Evolutionary conservation across 1,140 invertebrate species (phyloP), one percentile per base, ranked within the genome.

Genomic region (Ips typographus): DNA sequence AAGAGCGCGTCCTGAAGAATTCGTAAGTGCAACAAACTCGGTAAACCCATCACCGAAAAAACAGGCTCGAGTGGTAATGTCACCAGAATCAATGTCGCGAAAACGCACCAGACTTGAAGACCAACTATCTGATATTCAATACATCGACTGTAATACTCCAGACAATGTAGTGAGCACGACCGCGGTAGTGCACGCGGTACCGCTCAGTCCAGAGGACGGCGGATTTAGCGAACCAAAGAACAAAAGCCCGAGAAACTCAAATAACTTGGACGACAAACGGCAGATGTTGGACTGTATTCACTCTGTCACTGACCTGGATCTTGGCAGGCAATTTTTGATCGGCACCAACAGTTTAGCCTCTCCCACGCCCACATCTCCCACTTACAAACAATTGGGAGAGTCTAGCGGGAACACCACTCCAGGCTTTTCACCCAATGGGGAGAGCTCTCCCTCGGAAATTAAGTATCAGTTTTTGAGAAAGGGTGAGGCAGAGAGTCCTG

Each of bases 111-210:
- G 86, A 41, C 72, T 89, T 2, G 86, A 88, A 74, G 86, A 87
- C 75, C 87, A 88, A 72, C 77, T 88, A 0, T 84, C 84, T 0
- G 83, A 86, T 70, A 85, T 89, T 66, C 85, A 86, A 43, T 89
- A 84, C 77, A 89, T 89, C 65, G 87, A 88, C 74, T 86, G 85
- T 64, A 85, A 82, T 60, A 87, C 86, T 4, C 85, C 86, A 1
- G 85, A 87, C 53, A 84, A 76, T 73, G 49, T 74, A 40, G 72
- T 79, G 1, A 74, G 73, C 7, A 79, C 77, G 3, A 76, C 72
- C 37, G 78, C 77, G 2, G 59, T 77, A 4, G 69, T 79, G 8
- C 78, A 79, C 53, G 43, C 71, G 1, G 43, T 67, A 61, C 75
- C 77, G 0, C 61, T 65, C 8, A 73, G 70, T 52, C 70, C 70